phyloP scores from a whole-genome alignment of 2,113 vertebrate genomes.

The Amia ocellicauda region DNA sequence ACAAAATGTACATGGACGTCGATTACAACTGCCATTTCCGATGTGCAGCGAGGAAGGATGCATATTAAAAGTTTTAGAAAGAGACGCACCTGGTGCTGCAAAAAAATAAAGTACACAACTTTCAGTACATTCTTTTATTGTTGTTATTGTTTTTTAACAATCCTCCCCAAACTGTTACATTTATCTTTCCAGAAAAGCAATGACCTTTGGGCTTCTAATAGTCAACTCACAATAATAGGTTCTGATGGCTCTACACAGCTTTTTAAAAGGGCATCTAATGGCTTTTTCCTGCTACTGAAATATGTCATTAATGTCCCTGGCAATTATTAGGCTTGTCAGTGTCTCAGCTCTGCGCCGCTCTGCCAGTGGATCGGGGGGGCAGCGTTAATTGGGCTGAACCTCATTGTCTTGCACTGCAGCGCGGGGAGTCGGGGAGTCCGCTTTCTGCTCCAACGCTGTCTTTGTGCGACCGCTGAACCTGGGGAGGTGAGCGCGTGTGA shows the following conservation, averaged over 20 bases:
- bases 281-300: slow-evolving; percentile 40
- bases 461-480: slow-evolving; percentile 2
- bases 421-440: not conserved
- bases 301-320: slow-evolving; percentile 44
- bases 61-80: too few species aligned
- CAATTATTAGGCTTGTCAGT: slow-evolving; percentile 39
- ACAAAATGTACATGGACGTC: too few species aligned
- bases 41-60: too few species aligned
- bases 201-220: slow-evolving; percentile 40
- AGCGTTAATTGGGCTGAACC: slow-evolving; percentile 21
- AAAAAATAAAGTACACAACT: not conserved
- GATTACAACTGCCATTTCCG: too few species aligned
- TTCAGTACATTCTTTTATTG: slow-evolving; percentile 12
- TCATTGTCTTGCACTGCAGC: slow-evolving; percentile 5
- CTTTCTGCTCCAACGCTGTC: not conserved
- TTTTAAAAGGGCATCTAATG: slow-evolving; percentile 47
- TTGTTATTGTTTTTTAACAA: slow-evolving; percentile 25
- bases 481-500: not conserved
- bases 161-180: slow-evolving; percentile 15
- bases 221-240: slow-evolving; percentile 29
- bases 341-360: slow-evolving; percentile 30
- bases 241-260: slow-evolving; percentile 39
- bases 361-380: slow-evolving; percentile 20
- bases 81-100: too few species aligned
- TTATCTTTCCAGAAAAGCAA: slow-evolving; percentile 18